Evolutionary conservation across 2,888 invertebrate genomes (phyloP).

Genomic region (Fissipunctia ypsillon): DNA sequence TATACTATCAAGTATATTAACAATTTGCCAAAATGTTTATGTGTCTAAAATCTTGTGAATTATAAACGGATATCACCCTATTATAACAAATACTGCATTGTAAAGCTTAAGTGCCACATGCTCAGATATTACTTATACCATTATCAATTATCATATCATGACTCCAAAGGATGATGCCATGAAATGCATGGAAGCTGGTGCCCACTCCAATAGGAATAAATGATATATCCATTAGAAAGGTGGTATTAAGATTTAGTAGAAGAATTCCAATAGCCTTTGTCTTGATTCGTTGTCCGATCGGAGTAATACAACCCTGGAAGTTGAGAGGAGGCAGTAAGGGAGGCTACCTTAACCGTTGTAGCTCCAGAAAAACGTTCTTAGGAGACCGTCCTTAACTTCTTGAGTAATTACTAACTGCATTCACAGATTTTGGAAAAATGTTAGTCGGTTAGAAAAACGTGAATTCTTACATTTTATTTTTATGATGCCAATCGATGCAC

Average conservation of each 20-base stretch:
- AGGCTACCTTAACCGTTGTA: too few relatives aligned
- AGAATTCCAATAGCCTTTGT: not conserved
- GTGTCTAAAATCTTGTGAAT: conserved; percentile 59
- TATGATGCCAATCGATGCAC: too few relatives aligned
- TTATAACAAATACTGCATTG: conserved; percentile 47
- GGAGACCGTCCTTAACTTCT: too few relatives aligned
- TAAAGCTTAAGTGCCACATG: conserved; percentile 64
- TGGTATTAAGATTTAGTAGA: not conserved
- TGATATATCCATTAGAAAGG: not conserved
- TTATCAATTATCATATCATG: conserved; percentile 42
- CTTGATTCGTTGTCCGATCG: not conserved
- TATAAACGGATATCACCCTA: conserved; percentile 49
- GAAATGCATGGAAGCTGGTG: not conserved
- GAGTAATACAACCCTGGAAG: not conserved
- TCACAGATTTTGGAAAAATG: too few relatives aligned
- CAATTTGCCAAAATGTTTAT: conserved; percentile 69
- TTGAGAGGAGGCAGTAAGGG: not conserved
- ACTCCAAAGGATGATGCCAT: conserved; percentile 26
- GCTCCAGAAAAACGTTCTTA: too few relatives aligned
- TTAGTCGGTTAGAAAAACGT: too few relatives aligned
- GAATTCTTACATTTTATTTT: too few relatives aligned
- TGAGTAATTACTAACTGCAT: too few relatives aligned
- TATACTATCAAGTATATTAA: conserved; percentile 67
- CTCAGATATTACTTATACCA: conserved; percentile 41
- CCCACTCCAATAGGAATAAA: not conserved